These are phyloP conservation scores for Catocala fraxini DNA, from an alignment of 2,888 invertebrate genomes.

Conservation along the genomic window DNA sequence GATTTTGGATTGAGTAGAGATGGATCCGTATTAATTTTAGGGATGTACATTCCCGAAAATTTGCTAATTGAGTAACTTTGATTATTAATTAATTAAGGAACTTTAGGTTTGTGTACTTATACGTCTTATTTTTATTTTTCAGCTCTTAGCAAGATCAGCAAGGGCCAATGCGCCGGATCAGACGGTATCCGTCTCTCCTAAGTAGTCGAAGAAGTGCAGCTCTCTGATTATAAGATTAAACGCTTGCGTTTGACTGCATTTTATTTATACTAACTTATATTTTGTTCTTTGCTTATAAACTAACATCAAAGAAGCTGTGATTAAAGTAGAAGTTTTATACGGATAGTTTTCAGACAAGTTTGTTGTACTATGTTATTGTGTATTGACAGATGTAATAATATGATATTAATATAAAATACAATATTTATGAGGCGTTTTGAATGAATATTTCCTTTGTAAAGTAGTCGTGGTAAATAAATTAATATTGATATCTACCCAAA, in stretches of 20 bases:
- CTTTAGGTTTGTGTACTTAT: neutral
- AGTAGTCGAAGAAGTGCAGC: conserved; percentile 36
- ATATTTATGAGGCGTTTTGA: no score
- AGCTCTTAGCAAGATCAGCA: conserved; percentile 88
- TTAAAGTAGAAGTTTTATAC: conserved; percentile 34
- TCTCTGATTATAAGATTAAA: conserved; percentile 12
- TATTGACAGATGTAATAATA: conserved; percentile 28
- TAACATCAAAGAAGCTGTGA: conserved; percentile 70
- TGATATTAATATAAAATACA: no score
- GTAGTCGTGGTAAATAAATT: no score
- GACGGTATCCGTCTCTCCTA: conserved; percentile 89
- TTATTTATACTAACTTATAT: conserved; percentile 24
- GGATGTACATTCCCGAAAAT: no score
- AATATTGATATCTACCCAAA: no score
- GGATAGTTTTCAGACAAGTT: conserved; percentile 15
- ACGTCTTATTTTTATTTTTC: conserved; percentile 27
- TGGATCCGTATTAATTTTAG: neutral
- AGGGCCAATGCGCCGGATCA: conserved; percentile 89
- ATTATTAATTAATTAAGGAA: no score
- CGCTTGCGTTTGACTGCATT: conserved; percentile 28
- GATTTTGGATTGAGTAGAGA: no score
- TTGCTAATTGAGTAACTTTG: no score
- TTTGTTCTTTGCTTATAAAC: conserved; percentile 33
- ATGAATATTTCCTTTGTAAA: no score
- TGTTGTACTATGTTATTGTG: conserved; percentile 13